A percentile compares a stretch with the other conserved stretches of the same genome.
Evolutionary conservation across 2,797 vertebrate species (phyloP).

Genomic region (Gymnothorax reevesii): DNA sequence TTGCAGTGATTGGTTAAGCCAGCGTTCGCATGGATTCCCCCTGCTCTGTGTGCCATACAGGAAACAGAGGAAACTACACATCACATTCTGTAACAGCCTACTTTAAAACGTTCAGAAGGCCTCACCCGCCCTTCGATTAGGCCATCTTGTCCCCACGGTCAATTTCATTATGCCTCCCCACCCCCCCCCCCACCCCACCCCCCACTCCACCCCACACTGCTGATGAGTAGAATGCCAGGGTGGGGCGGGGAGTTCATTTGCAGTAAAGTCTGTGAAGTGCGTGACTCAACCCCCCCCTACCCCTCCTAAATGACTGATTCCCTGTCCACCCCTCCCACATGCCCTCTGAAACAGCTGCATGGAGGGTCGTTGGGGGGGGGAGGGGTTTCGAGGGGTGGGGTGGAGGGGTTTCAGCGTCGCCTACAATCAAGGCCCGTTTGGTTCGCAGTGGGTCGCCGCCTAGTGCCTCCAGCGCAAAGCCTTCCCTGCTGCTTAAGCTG

Average conservation of each 20-base stretch:
- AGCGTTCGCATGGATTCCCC: no score
- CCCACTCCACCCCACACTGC: background rate
- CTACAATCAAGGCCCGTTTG: slow-evolving; percentile 49
- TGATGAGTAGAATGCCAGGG: background rate
- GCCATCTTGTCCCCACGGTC: background rate
- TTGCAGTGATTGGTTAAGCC: background rate
- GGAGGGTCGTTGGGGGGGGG: slow-evolving; percentile 1
- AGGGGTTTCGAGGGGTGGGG: no score
- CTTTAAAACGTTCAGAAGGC: background rate
- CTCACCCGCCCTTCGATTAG: background rate
- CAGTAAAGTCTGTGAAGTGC: slow-evolving; percentile 33
- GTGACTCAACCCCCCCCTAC: background rate
- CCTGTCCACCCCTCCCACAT: slow-evolving; percentile 31
- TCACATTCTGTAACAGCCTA: background rate
- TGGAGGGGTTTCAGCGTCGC: slow-evolving; percentile 37
- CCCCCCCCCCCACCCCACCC: background rate
- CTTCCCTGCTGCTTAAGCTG: slow-evolving; percentile 49
- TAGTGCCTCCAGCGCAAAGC: slow-evolving; percentile 47
- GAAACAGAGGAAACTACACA: no score
- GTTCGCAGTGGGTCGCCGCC: slow-evolving; percentile 50
- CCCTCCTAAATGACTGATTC: slow-evolving; percentile 8
- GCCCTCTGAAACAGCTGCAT: slow-evolving; percentile 37
- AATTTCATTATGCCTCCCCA: background rate
- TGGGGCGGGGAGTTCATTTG: slow-evolving; percentile 29
- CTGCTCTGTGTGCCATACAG: no score